Base-by-base conservation (phyloP, 64 coral and sea anemone species). In the Cladopsammia gracilis region DNA sequence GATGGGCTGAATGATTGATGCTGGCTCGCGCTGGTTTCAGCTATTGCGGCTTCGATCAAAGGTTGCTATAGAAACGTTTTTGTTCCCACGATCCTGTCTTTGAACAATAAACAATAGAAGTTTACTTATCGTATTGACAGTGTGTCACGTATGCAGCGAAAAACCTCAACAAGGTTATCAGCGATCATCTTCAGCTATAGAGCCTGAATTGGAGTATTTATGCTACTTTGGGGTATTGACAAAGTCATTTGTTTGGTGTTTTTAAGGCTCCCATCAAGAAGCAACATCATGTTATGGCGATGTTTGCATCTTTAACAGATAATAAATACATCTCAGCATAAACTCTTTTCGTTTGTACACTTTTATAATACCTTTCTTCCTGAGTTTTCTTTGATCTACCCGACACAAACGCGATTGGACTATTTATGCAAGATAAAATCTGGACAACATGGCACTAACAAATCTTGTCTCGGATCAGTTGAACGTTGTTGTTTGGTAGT, bases 291-390 rank as follows among this genome's bases (percentile, higher is more conserved):
- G n/a, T 34, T 34, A 5, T 18, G 25, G 5, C 25, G 54, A 44
- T 44, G 57, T 80, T 80, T 80, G n/a, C 51, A 78, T 34, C 53
- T 58, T 54, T 15, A 48, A 78, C 50, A 58, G n/a, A 60, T 75
- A 49, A 75, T 80, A 18, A 60, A 62, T 13, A 19, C 25, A 80
- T 34, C 19, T 45, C 14, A 73, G 43, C 43, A 7, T 44, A 20
- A 73, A 73, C 42, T 49, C n/a, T 19, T 49, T 75, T 75, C 14
- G 10, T 75, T 16, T 49, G 4, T 5, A 56, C 53, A 56, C 53
- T 56, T 12, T 56, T 56, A 56, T 10, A 3, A 75, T 44, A 16
- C 20, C 46, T 75, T 75, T 75, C 13, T 75, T 73, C 42, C 4
- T 44, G 7, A 24, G 10, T 51, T 58, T 9, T 24, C 0, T 43